phyloP scores from a whole-genome alignment of 2,113 vertebrate genomes.

The Etheostoma spectabile region DNA sequence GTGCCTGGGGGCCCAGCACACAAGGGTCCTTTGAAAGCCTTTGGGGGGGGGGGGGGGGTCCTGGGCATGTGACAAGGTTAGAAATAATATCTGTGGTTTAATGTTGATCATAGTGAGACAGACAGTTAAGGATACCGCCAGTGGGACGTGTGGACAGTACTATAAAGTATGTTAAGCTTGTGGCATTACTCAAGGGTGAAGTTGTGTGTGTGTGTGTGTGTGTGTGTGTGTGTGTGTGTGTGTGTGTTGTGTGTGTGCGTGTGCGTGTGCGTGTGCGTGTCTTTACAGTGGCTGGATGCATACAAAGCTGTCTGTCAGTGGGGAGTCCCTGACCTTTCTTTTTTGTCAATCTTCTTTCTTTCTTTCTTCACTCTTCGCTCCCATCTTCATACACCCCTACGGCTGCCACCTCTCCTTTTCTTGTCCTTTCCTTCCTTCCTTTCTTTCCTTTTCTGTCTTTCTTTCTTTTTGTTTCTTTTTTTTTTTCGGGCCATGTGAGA shows the following conservation, averaged over 20 bases:
- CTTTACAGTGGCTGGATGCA: conserved; percentile 73
- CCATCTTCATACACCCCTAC: conserved; percentile 37
- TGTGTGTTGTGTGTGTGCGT: too few relatives aligned
- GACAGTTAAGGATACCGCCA: too few relatives aligned
- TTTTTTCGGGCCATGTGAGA: background rate
- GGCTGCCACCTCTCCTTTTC: conserved; percentile 6
- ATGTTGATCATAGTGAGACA: background rate
- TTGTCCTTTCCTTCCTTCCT: background rate
- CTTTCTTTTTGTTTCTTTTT: too few relatives aligned
- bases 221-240: conserved; percentile 12
- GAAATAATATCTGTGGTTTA: background rate
- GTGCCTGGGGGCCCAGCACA: background rate
- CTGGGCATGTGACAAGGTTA: background rate
- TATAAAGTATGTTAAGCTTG: conserved; percentile 7
- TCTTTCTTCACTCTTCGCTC: conserved; percentile 47
- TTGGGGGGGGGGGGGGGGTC: background rate
- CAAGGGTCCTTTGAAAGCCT: background rate
- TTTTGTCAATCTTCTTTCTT: conserved; percentile 63
- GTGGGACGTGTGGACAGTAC: background rate
- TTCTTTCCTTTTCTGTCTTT: conserved; percentile 10
- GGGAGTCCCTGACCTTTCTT: conserved; percentile 83
- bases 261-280: conserved; percentile 37
- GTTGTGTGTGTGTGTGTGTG: conserved; percentile 9
- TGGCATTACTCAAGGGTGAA: background rate
- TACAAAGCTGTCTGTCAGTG: conserved; percentile 79